Base-by-base conservation (phyloP, 92 coral and sea anemone genomes). In the Actinostola sp. region DNA sequence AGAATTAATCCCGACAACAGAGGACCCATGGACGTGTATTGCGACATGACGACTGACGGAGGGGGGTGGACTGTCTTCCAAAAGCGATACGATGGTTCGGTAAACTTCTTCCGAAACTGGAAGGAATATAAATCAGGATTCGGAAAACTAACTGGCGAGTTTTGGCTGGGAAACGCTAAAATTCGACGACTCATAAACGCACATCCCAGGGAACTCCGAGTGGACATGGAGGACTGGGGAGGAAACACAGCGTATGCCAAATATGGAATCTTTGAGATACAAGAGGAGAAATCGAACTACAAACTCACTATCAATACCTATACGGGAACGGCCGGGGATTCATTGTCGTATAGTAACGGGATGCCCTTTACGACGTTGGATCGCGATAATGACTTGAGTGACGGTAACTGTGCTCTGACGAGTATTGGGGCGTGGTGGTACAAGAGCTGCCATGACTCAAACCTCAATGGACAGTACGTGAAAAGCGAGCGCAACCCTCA, bases 51-150 rank as follows among this genome's bases (percentile, higher is more conserved):
- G 8, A 67, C 72, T 10, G 79, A 71, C 25, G 89, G 84, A 1
- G 90, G 90, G n/a, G 90, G 90, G 48, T 85, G 90, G 86, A 85
- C 86, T 0, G 90, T 85, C 50, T 66, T 85, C 38, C 86, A 80
- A 57, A 80, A 65, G 54, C 56, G 90, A 34, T 42, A 32, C 43
- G 81, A 78, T 63, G 89, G 85, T 66, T 36, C 72, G 14, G 63
- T 44, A 0, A 82, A 76, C 66, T 82, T 73, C 63, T 75, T 75
- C 75, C 78, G 83, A 31, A 49, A 70, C 45, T 76, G 91, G 91
- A 62, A 76, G 42, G 67, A 76, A 4, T 86, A 86, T 59, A 86
- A 82, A 53, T 24, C 49, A 28, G 87, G 91, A 17, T 86, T 86
- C 50, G 91, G 91, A 0, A 76, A 63, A 19, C 67, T 67, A 1